Evolutionary conservation across 2,113 vertebrate species (phyloP).

Genomic region (Gambusia holbrooki): DNA sequence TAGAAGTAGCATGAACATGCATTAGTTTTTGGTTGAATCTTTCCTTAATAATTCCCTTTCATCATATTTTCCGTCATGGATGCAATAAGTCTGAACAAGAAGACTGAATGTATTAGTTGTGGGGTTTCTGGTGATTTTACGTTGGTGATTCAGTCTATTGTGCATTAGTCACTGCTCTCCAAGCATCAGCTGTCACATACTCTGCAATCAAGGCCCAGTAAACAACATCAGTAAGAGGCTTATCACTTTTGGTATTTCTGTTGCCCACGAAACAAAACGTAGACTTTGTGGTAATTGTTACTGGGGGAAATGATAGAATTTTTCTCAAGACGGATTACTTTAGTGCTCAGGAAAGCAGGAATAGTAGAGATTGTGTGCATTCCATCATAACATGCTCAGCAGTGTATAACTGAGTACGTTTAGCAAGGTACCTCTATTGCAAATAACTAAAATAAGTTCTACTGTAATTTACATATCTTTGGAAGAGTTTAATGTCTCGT

Average conservation of each 20-base stretch:
- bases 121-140: neutral
- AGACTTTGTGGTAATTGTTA: neutral
- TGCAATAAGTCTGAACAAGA: neutral
- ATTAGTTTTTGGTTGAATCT: too few relatives aligned
- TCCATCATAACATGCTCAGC: neutral
- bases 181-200: neutral
- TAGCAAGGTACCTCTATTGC: neutral
- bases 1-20: too few relatives aligned
- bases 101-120: neutral
- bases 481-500: too few relatives aligned
- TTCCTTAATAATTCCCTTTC: too few relatives aligned
- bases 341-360: neutral
- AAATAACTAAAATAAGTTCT: too few relatives aligned
- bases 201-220: neutral
- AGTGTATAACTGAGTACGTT: neutral
- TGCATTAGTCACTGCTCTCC: neutral
- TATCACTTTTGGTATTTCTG: constrained; percentile 3
- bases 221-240: neutral
- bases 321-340: neutral
- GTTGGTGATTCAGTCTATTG: neutral
- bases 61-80: too few relatives aligned
- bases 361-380: neutral
- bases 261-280: neutral
- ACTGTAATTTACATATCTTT: too few relatives aligned
- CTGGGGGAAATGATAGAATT: neutral